Evolutionary conservation across 1,140 invertebrate species (phyloP), one percentile per base, ranked within the genome.

Genomic region (Wiebesia pumilae): DNA sequence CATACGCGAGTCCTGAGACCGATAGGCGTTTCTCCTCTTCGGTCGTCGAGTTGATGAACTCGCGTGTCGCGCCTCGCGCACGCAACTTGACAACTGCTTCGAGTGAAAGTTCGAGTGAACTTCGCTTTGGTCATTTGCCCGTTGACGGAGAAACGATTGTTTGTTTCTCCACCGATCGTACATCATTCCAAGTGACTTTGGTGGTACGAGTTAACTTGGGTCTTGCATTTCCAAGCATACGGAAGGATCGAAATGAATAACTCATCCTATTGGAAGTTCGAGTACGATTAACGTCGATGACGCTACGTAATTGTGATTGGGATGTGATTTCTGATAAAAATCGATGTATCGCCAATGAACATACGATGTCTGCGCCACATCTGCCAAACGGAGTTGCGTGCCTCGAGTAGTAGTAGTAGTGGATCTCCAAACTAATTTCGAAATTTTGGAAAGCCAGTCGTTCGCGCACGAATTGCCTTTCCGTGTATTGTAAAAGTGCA

Each of bases 31-130:
- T 75, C 21, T 24, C 71, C 40, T 24, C 71, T 43, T 0, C 27
- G 58, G 27, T 14, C 24, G 38, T 30, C 81, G 71, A 84, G 43
- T 80, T 51, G 71, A 83, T 51, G 80, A 54, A 71, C 65, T 73
- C 73, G 51, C 35, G 21, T 35, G 69, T 33, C 78, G 30, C 27
- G 51, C 35, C 24, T n/a, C 78, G 51, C n/a, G 51, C 78, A 80
- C 79, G 21, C 54, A 33, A 65, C 47, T 54, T 78, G 77, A 78
- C n/a, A 33, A 54, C 67, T 47, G 33, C 6, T 62, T 27, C 69
- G 24, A 83, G 81, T 82, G 81, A 82, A 82, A 82, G 81, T 82
- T 67, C 43, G 0, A 21, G 35, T 21, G 58, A 75, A 75, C 35
- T 38, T 73, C 21, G 38, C 38, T 43, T 43, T 4, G 9, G 27